Percentiles rank a stretch among this genome's conserved stretches.
These are phyloP conservation scores for Delichon dasypus DNA, from an alignment of 2,797 vertebrate genomes.

Conservation along the genomic window DNA sequence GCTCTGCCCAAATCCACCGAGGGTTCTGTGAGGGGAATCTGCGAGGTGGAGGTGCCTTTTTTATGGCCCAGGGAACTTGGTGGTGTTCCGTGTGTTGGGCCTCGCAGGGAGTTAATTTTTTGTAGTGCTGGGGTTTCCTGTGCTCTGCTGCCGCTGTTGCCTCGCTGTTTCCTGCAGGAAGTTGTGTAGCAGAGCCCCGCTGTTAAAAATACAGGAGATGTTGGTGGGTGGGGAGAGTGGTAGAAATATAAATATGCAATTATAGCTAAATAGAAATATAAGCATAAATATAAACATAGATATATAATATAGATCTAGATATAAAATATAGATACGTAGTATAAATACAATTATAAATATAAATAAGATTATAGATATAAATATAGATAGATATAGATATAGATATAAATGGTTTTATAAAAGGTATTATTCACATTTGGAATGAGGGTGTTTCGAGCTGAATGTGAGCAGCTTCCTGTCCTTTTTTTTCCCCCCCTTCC, in stretches of 20 bases:
- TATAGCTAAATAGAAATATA: background rate
- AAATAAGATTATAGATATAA: too few relatives aligned
- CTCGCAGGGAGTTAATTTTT: background rate
- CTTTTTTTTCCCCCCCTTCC: too few relatives aligned
- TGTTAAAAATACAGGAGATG: background rate
- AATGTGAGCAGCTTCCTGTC: background rate
- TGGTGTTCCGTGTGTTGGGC: accelerated
- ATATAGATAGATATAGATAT: too few relatives aligned
- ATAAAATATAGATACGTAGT: too few relatives aligned
- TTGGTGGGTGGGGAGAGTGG: background rate
- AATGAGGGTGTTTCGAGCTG: background rate
- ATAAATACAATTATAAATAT: too few relatives aligned
- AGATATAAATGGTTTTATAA: background rate
- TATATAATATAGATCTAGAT: too few relatives aligned
- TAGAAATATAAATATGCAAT: background rate
- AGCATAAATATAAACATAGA: background rate
- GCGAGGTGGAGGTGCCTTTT: background rate
- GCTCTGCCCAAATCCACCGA: background rate
- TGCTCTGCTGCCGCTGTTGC: background rate
- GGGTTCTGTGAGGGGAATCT: background rate
- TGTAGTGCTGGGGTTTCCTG: background rate
- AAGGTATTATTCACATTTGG: background rate
- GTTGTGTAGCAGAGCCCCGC: background rate
- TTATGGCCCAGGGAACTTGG: accelerated
- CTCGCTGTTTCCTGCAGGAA: background rate